phyloP scores from a whole-genome alignment of 2,797 vertebrate genomes.

The Leucoraja ocellata region DNA sequence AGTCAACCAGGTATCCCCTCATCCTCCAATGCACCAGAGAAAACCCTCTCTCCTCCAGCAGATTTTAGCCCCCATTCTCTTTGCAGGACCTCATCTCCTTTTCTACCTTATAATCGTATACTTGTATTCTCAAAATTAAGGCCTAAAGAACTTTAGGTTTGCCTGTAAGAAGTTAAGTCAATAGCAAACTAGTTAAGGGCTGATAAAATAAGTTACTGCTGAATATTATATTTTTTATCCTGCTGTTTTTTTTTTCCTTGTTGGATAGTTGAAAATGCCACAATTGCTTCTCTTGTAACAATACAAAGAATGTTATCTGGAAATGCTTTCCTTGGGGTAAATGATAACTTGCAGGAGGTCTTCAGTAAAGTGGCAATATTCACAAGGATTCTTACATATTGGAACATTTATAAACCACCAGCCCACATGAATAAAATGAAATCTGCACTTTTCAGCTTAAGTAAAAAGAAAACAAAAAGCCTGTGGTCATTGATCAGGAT shows the following conservation, averaged over 20 bases:
- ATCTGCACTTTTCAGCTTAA: neutral
- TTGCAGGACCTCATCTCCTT: too few species aligned
- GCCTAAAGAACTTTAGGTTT: neutral
- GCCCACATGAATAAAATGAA: neutral
- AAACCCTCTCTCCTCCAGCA: too few species aligned
- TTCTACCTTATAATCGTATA: too few species aligned
- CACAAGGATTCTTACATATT: neutral
- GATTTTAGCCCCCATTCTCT: too few species aligned
- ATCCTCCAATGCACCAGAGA: too few species aligned
- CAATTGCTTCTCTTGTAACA: neutral
- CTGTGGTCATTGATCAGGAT: neutral
- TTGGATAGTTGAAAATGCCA: neutral
- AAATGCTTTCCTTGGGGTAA: neutral
- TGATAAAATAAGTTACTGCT: neutral
- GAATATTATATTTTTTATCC: neutral
- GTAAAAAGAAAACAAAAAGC: neutral
- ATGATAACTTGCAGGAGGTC: constrained; percentile 11
- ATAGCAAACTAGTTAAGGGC: neutral
- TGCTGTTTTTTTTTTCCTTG: neutral
- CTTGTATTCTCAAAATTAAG: too few species aligned
- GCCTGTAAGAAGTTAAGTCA: neutral
- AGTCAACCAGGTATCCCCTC: too few species aligned
- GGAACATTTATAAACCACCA: constrained; percentile 19
- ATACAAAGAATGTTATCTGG: neutral
- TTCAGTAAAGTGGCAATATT: neutral